phyloP scores from a whole-genome alignment of 2,113 vertebrate genomes.

The Tetraodon nigroviridis region DNA sequence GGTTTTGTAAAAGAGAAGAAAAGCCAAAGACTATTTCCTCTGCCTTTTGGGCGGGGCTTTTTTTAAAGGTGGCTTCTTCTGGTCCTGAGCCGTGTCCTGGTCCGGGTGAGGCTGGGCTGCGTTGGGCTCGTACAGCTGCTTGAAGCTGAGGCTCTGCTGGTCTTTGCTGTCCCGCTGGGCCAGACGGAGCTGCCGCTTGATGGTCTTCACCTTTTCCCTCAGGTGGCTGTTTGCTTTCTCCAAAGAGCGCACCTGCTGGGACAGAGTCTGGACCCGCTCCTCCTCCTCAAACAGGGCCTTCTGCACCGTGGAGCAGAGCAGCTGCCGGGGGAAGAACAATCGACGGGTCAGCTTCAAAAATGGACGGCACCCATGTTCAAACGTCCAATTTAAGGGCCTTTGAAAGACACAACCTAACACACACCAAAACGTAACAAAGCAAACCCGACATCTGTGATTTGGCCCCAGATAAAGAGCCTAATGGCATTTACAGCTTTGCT shows the following conservation, averaged over 20 bases:
- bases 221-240: slow-evolving; percentile 82
- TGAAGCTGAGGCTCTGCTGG: slow-evolving; percentile 70
- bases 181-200: slow-evolving; percentile 78
- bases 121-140: slow-evolving; percentile 67
- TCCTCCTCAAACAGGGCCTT: slow-evolving; percentile 83
- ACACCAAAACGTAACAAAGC: too few species aligned
- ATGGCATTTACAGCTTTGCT: too few species aligned
- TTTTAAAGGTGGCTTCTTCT: slow-evolving; percentile 56
- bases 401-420: neutral
- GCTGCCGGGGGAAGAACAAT: slow-evolving; percentile 47
- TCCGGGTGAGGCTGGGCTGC: slow-evolving; percentile 57
- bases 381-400: slow-evolving; percentile 6
- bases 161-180: slow-evolving; percentile 73
- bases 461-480: too few species aligned
- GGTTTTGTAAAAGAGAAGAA: neutral
- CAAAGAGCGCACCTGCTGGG: slow-evolving; percentile 76
- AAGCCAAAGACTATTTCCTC: slow-evolving; percentile 50
- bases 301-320: slow-evolving; percentile 79
- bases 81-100: slow-evolving; percentile 70
- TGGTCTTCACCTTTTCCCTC: slow-evolving; percentile 78
- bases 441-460: slow-evolving; percentile 10
- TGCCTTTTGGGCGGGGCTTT: slow-evolving; percentile 65
- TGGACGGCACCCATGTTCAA: too few species aligned
- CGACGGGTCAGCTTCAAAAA: neutral
- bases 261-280: slow-evolving; percentile 75